Conservation (phyloP, 2,113 vertebrate genomes). For the Corydoras sp. region DNA sequence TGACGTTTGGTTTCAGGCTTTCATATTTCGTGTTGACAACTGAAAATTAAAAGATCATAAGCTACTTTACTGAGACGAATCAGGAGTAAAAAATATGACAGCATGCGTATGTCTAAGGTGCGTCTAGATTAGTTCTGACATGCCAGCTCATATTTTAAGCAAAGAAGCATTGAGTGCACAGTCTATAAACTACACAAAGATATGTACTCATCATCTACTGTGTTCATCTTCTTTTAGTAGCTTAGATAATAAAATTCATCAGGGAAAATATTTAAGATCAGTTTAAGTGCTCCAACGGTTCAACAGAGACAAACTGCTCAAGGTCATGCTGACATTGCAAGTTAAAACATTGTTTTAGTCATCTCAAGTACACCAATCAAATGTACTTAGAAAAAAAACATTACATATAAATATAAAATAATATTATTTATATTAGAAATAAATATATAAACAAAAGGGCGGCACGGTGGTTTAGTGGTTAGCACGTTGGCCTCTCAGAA, state of each 20-base stretch:
- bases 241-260: neutral
- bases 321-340: no score
- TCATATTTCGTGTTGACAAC: constrained; percentile 52
- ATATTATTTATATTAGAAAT: no score
- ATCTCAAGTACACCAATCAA: no score
- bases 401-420: no score
- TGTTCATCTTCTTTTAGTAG: constrained; percentile 13
- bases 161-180: neutral
- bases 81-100: constrained; percentile 23
- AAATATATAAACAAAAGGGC: no score
- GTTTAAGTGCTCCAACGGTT: neutral
- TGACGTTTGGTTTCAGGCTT: constrained; percentile 51
- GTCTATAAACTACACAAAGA: constrained; percentile 35
- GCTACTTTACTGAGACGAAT: constrained; percentile 31
- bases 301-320: no score
- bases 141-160: constrained; percentile 23
- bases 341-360: no score
- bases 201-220: constrained; percentile 19
- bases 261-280: constrained; percentile 15
- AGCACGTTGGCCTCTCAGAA: no score
- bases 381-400: no score
- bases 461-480: no score
- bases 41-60: constrained; percentile 34
- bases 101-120: constrained; percentile 9
- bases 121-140: constrained; percentile 7